Percentiles rank a stretch among this genome's conserved stretches.
These are phyloP conservation scores for Heterotis niloticus DNA, from an alignment of 2,113 vertebrate species.

Conservation along the genomic window DNA sequence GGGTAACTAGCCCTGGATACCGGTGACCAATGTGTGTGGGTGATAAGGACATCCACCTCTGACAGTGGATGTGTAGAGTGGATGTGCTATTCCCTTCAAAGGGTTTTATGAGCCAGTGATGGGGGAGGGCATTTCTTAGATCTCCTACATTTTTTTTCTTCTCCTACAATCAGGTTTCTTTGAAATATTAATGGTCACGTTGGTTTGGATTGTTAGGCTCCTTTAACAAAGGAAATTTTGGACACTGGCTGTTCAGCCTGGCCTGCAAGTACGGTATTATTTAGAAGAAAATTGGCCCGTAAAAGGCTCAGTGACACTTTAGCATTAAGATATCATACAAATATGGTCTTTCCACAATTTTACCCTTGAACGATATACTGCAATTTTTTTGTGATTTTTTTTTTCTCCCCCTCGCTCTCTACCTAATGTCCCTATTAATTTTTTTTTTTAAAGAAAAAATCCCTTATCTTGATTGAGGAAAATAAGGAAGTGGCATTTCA, in stretches of 20 bases:
- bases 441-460: background rate
- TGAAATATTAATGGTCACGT: slow-evolving; percentile 38
- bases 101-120: slow-evolving; percentile 18
- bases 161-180: slow-evolving; percentile 29
- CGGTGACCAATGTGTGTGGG: slow-evolving; percentile 1
- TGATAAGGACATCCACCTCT: slow-evolving; percentile 23
- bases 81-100: slow-evolving; percentile 36
- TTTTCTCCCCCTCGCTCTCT: background rate
- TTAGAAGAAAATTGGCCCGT: background rate
- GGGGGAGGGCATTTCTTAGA: slow-evolving; percentile 19
- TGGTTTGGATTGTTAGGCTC: slow-evolving; percentile 19
- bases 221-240: slow-evolving; percentile 19
- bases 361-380: background rate
- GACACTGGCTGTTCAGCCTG: background rate
- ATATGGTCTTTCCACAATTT: background rate
- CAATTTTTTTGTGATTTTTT: background rate
- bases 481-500: slow-evolving; percentile 15
- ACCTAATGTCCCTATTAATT: background rate
- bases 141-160: slow-evolving; percentile 16
- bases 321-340: background rate
- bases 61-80: slow-evolving; percentile 31
- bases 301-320: background rate
- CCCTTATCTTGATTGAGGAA: slow-evolving; percentile 15
- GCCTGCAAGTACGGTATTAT: slow-evolving; percentile 12
- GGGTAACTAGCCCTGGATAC: background rate